These are phyloP conservation scores for Catharus minimus DNA, from an alignment of 2,113 vertebrate species.

Conservation along the genomic window DNA sequence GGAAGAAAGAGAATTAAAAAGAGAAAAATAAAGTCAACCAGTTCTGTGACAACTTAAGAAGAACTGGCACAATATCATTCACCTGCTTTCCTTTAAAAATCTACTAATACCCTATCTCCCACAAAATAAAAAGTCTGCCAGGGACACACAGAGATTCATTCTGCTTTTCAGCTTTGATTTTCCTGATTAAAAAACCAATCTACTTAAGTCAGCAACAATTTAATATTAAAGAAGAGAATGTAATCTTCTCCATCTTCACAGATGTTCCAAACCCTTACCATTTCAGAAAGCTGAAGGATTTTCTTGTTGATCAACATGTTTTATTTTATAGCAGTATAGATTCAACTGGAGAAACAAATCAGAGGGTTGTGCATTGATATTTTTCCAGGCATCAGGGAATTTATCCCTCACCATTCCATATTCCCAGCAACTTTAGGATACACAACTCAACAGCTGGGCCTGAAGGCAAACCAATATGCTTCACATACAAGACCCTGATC, in stretches of 20 bases:
- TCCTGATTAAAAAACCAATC: neutral
- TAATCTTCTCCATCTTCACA: slow-evolving; percentile 5
- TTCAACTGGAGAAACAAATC: neutral
- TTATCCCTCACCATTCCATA: neutral
- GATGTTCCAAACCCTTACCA: neutral
- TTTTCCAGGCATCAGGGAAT: neutral
- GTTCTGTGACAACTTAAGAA: neutral
- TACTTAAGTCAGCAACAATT: neutral
- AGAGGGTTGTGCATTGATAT: neutral
- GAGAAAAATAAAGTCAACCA: neutral
- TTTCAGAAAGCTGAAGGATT: neutral
- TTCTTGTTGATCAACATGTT: slow-evolving; percentile 6
- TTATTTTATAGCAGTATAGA: neutral
- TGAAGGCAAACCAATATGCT: neutral
- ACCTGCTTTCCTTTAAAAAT: neutral
- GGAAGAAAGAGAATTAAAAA: neutral
- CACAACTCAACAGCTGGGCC: slow-evolving; percentile 17
- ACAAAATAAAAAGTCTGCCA: neutral
- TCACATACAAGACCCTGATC: neutral
- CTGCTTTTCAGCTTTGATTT: neutral
- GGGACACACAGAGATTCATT: neutral
- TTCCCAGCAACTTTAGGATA: slow-evolving; percentile 1
- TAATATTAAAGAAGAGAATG: neutral
- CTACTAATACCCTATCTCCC: neutral
- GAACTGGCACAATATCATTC: neutral